Evolutionary conservation across 2,888 invertebrate genomes (phyloP).

Genomic region (Drosophila hamatofila): DNA sequence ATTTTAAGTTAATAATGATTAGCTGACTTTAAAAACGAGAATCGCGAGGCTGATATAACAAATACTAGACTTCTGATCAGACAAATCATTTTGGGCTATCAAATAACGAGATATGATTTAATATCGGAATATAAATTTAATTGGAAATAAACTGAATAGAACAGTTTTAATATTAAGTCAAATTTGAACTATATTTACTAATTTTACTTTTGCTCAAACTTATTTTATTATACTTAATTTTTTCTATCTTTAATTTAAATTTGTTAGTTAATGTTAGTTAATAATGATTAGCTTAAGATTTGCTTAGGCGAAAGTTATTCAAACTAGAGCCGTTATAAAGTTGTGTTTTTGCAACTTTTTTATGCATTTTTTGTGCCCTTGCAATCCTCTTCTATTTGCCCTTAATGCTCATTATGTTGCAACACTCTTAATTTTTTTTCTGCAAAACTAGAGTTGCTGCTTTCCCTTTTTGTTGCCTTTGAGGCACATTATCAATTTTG

Average conservation of each 20-base stretch:
- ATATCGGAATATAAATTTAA: neutral
- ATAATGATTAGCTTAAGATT: too few species aligned
- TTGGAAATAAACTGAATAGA: too few species aligned
- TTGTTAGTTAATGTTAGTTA: too few species aligned
- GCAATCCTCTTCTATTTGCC: neutral
- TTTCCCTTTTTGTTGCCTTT: conserved; percentile 7
- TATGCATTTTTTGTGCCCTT: neutral
- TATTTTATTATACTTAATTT: too few species aligned
- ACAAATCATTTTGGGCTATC: neutral
- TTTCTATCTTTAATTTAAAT: too few species aligned
- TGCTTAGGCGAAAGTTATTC: neutral
- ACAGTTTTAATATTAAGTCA: too few species aligned
- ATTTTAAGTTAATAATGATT: too few species aligned
- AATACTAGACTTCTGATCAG: neutral
- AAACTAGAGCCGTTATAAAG: neutral
- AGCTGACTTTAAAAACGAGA: conserved; percentile 17
- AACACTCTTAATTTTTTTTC: conserved; percentile 14
- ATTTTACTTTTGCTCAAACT: too few species aligned
- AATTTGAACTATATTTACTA: too few species aligned
- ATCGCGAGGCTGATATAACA: neutral
- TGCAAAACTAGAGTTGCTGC: conserved; percentile 22
- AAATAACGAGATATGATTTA: too few species aligned
- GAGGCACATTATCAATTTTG: conserved; percentile 70
- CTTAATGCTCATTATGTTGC: conserved; percentile 30
- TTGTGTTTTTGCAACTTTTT: neutral